Base-by-base conservation (phyloP, 2,888 invertebrate genomes). In the Elaeidobius kamerunicus region DNA sequence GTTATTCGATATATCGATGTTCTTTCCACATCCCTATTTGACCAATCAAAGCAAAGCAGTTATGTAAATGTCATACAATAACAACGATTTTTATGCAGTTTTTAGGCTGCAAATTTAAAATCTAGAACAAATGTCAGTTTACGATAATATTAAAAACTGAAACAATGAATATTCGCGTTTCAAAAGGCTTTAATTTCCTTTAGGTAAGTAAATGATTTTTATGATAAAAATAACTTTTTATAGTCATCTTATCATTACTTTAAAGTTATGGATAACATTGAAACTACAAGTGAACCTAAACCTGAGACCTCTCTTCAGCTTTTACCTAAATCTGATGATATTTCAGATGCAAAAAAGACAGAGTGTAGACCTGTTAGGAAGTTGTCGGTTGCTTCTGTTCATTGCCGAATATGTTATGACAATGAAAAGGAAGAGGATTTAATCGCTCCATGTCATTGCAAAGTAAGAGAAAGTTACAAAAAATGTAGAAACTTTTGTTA, bases 331-430 rank as follows among this genome's bases (percentile, higher is more conserved):
- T n/a, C n/a, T n/a, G n/a, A n/a, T n/a, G n/a, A n/a, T n/a, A n/a
- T n/a, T n/a, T n/a, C n/a, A n/a, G n/a, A n/a, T 19, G 7, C 18
- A 11, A 40, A 9, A 40, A 41, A 27, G 7, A 14, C 3, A 3
- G 14, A 27, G n/a, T 12, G 27, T 9, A 5, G 7, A 9, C 50
- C 50, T 11, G 19, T 16, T 28, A 30, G 45, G 19, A 58, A 58
- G 47, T 32, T 58, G 16, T 72, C 71, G 5, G 59, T 68, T 38
- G 62, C 68, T 30, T 73, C 73, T 15, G 64, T 73, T 35, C 66
- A 71, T 17, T 78, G 78, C 60, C 69, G 77, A 17, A 77, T 78
- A 57, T 78, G 78, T 61, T 78, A 76, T 57, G 77, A 78, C 59
- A 70, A 71, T 49, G 70, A 69, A 41, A 72, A 71, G 57, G 69